Base-by-base conservation (phyloP, 2,797 vertebrate species). In the Buceros bicornis region DNA sequence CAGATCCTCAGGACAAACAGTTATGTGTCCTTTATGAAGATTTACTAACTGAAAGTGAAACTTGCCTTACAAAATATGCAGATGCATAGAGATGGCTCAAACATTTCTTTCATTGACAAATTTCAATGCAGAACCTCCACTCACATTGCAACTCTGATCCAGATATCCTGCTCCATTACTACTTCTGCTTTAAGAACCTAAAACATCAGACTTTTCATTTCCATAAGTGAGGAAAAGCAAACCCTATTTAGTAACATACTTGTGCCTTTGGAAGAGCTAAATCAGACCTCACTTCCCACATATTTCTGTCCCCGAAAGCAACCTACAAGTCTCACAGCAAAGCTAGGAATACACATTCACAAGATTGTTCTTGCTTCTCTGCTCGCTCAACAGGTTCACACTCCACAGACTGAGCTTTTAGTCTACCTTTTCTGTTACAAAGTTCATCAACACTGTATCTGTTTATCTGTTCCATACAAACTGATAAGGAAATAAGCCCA, bases 371-470 rank as follows among this genome's bases (percentile, higher is more conserved):
- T 60, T 83, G 40, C 62, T 89, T 91, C 91, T 90, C 87, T 73
- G 37, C 67, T 91, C 86, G 70, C 53, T 91, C 91, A 92, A 89
- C 87, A 91, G 82, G 91, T 95, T 95, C 82, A 89, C 88, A 60
- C 89, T 87, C 77, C 56, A 57, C 51, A 76, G 58, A 43, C 82
- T 79, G 9, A 0, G 78, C 40, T 95, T 91, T 82, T 76, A 82
- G 72, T 79, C 82, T 94, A 91, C 89, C 72, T 94, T 93, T 92
- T 83, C 62, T 81, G 64, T 90, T 83, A 89, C 47, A 11, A 90
- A 94, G 91, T 95, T 93, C 93, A 95, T 84, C 94, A 89, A 88
- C 81, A 76, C 69, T 50, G 6, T 91, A 62, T 93, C 78, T 93
- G 81, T 91, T 94, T 95, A 92, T 85, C 74, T 67, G 57, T 60